These are phyloP conservation scores for Liparis tanakae DNA, from an alignment of 2,797 vertebrate genomes.

Conservation along the genomic window DNA sequence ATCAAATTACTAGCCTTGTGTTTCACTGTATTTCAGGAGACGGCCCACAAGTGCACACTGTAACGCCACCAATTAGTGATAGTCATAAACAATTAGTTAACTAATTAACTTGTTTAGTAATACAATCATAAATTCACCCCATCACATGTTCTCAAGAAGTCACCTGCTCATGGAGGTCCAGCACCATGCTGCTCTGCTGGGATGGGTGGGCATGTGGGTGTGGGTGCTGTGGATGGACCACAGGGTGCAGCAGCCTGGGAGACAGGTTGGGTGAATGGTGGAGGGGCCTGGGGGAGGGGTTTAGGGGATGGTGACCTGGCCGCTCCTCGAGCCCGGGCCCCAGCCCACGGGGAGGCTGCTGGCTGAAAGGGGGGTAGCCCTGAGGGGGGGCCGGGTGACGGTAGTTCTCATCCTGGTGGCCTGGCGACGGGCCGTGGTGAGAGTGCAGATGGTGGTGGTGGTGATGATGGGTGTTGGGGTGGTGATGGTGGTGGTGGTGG, in stretches of 20 bases:
- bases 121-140: not conserved
- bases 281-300: slow-evolving; percentile 91
- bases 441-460: slow-evolving; percentile 75
- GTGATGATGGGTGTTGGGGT: slow-evolving; percentile 68
- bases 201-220: slow-evolving; percentile 65
- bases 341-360: slow-evolving; percentile 80
- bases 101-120: no score
- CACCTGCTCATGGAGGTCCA: slow-evolving; percentile 98
- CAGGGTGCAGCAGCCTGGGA: slow-evolving; percentile 87
- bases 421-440: slow-evolving; percentile 70
- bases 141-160: not conserved
- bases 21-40: not conserved
- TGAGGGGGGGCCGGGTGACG: slow-evolving; percentile 82
- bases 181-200: slow-evolving; percentile 87
- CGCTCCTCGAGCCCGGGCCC: slow-evolving; percentile 70
- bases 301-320: slow-evolving; percentile 73
- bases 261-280: slow-evolving; percentile 93
- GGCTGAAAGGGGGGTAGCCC: slow-evolving; percentile 85
- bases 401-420: slow-evolving; percentile 95
- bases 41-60: not conserved
- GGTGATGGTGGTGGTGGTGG: slow-evolving; percentile 41
- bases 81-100: not conserved
- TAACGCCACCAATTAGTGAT: not conserved
- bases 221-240: slow-evolving; percentile 68
- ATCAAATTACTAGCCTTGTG: not conserved